phyloP scores from a whole-genome alignment of 1,140 invertebrate genomes.

The Zaprionus nigranus region DNA sequence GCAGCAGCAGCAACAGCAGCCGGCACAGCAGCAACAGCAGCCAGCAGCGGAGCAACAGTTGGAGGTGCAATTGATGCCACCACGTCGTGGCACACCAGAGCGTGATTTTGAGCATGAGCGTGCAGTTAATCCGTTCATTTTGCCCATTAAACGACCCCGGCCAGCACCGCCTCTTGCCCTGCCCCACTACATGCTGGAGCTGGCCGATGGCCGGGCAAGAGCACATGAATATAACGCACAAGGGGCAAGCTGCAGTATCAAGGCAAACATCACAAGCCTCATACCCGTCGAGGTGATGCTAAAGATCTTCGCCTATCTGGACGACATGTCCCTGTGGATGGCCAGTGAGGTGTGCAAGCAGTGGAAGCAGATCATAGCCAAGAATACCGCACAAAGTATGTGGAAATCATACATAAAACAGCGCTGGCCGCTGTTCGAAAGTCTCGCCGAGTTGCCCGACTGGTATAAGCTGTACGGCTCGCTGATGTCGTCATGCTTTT shows the following conservation, averaged over 20 bases:
- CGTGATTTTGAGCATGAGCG: slow-evolving; percentile 61
- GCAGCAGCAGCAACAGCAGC: slow-evolving; percentile 11
- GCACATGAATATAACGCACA: slow-evolving; percentile 59
- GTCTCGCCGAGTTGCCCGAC: slow-evolving; percentile 89
- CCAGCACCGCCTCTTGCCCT: slow-evolving; percentile 66
- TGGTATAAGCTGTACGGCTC: slow-evolving; percentile 90
- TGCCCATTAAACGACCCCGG: slow-evolving; percentile 74
- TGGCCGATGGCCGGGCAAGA: slow-evolving; percentile 68
- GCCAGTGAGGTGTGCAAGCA: slow-evolving; percentile 93
- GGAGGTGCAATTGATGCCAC: slow-evolving; percentile 24
- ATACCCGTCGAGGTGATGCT: slow-evolving; percentile 89
- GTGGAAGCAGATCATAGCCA: slow-evolving; percentile 92
- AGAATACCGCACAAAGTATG: slow-evolving; percentile 89
- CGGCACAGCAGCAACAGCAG: slow-evolving; percentile 9
- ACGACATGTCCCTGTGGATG: slow-evolving; percentile 95
- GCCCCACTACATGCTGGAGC: slow-evolving; percentile 66
- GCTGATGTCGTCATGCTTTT: slow-evolving; percentile 91
- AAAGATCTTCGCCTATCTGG: slow-evolving; percentile 94
- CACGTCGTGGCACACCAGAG: slow-evolving; percentile 49
- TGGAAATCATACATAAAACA: slow-evolving; percentile 91
- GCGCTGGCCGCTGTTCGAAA: slow-evolving; percentile 93
- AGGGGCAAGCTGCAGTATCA: slow-evolving; percentile 16
- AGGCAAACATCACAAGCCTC: slow-evolving; percentile 38
- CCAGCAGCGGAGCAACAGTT: slow-evolving; percentile 28
- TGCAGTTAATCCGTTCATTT: slow-evolving; percentile 59